Base-by-base conservation (phyloP, 2,797 vertebrate genomes). In the Falco biarmicus region DNA sequence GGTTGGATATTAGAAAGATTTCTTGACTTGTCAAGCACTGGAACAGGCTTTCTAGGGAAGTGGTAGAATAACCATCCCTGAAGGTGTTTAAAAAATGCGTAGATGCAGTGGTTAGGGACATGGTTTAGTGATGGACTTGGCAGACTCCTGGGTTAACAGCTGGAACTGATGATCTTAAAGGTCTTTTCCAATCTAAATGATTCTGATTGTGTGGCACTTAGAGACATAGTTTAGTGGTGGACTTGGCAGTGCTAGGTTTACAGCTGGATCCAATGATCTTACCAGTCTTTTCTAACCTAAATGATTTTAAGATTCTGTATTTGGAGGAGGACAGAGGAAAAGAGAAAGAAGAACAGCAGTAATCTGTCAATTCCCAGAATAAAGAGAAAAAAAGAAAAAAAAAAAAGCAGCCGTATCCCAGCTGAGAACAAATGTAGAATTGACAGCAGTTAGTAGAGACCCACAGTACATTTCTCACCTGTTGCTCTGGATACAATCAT, bases 191-290 rank as follows among this genome's bases (percentile, higher is more conserved):
- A 43, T 14, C 43, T 43, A 43, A 43, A 43, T 7, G 43, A 43
- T 43, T 43, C 43, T 43, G 29, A 63, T 63, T 84, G 2, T 68
- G 11, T 19, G 31, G 22, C 3, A 3, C 17, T 15, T 28, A 22
- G 21, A 15, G 31, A 26, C 15, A 21, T 31, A 17, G 43, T 68
- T 31, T 20, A 57, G 17, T 11, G 48, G 24, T n/a, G 15, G 26
- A 60, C 29, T 45, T 75, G 29, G n/a, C 39, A 76, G 15, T 16
- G 31, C 28, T 69, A 31, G 10, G 22, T 17, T 68, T 15, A 64
- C 6, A 2, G 12, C 11, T 68, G 13, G 41, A 59, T 28, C 69
- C 0, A 0, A 24, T 34, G 50, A 81, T 50, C 28, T 54, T 48
- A 53, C 59, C 45, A 15, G 7, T 29, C 37, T 77, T 82, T 88